Evolutionary conservation across 2,797 vertebrate species (phyloP), one percentile per base, ranked within the genome.

Genomic region (Anabacerthia variegaticeps): DNA sequence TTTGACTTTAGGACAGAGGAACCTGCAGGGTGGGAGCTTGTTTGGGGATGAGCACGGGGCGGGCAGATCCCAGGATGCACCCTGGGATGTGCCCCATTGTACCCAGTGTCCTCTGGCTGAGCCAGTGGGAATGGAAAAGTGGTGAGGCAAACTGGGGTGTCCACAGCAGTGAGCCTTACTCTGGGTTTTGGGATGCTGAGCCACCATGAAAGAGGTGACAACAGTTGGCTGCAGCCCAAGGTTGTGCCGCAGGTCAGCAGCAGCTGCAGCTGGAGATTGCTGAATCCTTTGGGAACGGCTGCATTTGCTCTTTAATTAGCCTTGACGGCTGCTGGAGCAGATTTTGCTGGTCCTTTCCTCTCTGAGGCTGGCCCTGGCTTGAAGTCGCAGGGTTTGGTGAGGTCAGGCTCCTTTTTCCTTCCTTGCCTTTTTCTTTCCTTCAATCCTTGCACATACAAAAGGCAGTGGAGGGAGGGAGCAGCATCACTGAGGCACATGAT

Each of bases 11-110:
- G 75, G 43, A 52, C 72, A 52, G 26, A 66, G 51, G 66, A 23
- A 26, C 3, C 36, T 14, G 72, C 27, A 5, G 79, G 58, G 13
- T 14, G 58, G 81, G 17, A 75, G 32, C 1, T 0, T 6, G 59
- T 39, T 8, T 0, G 0, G 21, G 49, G 63, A 20, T 32, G 34
- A 74, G 68, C 22, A 0, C 0, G 24, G 49, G 58, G 7, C 0
- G 0, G 36, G 72, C 69, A 19, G 22, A 54, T 41, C 61, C 43
- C 0, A 3, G 55, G n/a, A 7, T 26, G 30, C 2, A 1, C 32
- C 28, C 41, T 6, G 2, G 56, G 51, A 12, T 14, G 20, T 3
- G 3, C 44, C 74, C 66, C 0, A 3, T 4, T 58, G 69, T 55
- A 43, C 49, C 63, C 7, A 1, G 36, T 1, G 3, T 5, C 6